phyloP scores from a whole-genome alignment of 2,797 vertebrate species.

The Pelochelys cantorii region DNA sequence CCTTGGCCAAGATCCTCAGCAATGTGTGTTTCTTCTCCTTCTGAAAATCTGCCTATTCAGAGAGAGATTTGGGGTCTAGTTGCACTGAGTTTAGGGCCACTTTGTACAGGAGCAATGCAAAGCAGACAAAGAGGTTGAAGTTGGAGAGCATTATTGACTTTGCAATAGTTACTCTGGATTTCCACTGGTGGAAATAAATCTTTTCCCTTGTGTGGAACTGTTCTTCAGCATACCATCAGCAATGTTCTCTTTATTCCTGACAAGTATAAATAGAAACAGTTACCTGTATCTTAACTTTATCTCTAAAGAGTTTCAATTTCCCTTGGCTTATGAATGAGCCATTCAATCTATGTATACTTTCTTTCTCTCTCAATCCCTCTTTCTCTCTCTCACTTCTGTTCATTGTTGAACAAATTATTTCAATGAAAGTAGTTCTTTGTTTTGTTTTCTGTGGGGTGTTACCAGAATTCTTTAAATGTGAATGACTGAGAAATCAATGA shows the following conservation, averaged over 20 bases:
- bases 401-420: not conserved
- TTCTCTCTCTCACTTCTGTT: conserved; percentile 14
- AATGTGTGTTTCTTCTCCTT: not conserved
- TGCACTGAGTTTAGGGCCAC: not conserved
- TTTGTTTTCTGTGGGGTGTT: not conserved
- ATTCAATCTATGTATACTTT: not conserved
- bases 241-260: conserved; percentile 8
- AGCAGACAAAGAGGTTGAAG: not conserved
- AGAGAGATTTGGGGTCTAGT: not conserved
- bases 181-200: not conserved
- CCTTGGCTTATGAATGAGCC: not conserved
- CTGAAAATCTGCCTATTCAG: not conserved
- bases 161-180: not conserved
- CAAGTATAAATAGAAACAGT: conserved; percentile 16
- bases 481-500: conserved; percentile 4
- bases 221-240: not conserved
- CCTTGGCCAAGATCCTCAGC: not conserved
- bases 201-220: not conserved
- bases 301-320: conserved; percentile 12
- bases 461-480: not conserved
- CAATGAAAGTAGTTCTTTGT: conserved; percentile 8
- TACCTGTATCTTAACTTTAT: not conserved
- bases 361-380: not conserved
- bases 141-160: not conserved
- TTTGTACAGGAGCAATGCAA: not conserved